phyloP scores from a whole-genome alignment of 2,888 invertebrate genomes.

The Drosophila kuntzei region DNA sequence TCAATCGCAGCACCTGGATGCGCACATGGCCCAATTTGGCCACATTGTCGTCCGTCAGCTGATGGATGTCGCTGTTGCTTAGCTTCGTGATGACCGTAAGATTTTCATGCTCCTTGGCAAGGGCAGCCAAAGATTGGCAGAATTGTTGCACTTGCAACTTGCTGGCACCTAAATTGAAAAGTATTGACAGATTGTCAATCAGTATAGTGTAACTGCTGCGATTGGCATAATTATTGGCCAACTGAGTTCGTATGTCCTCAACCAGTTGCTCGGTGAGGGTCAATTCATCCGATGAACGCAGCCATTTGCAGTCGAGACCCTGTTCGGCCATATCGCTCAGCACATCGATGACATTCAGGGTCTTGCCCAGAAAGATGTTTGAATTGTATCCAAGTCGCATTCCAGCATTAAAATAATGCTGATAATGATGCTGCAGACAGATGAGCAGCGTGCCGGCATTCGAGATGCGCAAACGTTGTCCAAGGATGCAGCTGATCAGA shows the following conservation, averaged over 20 bases:
- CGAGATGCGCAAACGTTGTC: constrained; percentile 88
- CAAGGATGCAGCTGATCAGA: constrained; percentile 89
- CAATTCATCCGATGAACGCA: constrained; percentile 72
- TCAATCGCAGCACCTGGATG: constrained; percentile 88
- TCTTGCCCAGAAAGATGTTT: constrained; percentile 86
- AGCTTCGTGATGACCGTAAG: constrained; percentile 87
- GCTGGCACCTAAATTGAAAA: constrained; percentile 88
- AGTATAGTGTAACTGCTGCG: constrained; percentile 87
- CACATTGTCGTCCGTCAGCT: constrained; percentile 87
- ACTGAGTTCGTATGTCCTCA: constrained; percentile 69
- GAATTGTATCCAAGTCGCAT: constrained; percentile 91
- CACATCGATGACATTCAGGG: constrained; percentile 87
- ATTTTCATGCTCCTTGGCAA: constrained; percentile 81
- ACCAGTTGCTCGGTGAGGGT: constrained; percentile 82
- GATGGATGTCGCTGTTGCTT: constrained; percentile 87
- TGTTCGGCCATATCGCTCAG: constrained; percentile 86
- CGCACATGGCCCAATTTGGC: constrained; percentile 88
- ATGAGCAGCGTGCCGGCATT: constrained; percentile 88
- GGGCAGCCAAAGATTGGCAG: constrained; percentile 75
- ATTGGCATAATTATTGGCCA: constrained; percentile 68
- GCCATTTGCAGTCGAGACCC: constrained; percentile 83
- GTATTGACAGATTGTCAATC: constrained; percentile 90
- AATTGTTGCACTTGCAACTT: constrained; percentile 76
- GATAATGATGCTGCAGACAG: constrained; percentile 89
- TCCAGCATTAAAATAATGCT: constrained; percentile 91